Percentiles rank a stretch among this genome's conserved stretches.
These are phyloP conservation scores for Sardina pilchardus DNA, from an alignment of 2,113 vertebrate genomes.

Conservation along the genomic window DNA sequence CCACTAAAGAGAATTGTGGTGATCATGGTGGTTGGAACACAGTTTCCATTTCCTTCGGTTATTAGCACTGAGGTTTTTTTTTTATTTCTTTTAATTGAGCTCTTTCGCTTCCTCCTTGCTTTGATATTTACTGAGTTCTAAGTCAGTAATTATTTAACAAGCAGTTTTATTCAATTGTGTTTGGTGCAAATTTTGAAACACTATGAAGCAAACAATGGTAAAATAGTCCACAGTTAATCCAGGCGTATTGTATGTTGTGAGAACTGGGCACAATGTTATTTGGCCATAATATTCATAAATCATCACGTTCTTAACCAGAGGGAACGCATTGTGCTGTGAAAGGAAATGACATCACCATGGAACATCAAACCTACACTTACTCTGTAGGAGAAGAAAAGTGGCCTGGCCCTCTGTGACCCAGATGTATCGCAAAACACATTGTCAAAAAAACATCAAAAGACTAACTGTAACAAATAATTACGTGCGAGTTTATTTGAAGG, in stretches of 20 bases:
- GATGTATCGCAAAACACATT: slow-evolving; percentile 8
- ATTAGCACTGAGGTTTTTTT: neutral
- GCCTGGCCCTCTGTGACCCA: slow-evolving; percentile 1
- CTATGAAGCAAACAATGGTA: neutral
- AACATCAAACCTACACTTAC: neutral
- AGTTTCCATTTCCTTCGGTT: slow-evolving; percentile 23
- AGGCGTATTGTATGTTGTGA: neutral
- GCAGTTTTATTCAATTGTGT: neutral
- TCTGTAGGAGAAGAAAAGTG: slow-evolving; percentile 2
- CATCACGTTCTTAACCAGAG: neutral
- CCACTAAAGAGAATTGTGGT: slow-evolving; percentile 63
- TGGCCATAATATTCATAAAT: neutral
- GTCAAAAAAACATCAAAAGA: slow-evolving; percentile 17
- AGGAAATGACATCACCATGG: slow-evolving; percentile 1
- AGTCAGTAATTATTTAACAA: neutral
- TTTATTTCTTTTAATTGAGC: neutral
- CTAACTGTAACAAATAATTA: slow-evolving; percentile 13
- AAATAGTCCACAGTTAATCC: neutral
- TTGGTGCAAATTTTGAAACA: neutral
- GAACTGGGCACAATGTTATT: neutral
- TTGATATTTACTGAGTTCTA: neutral
- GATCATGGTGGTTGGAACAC: slow-evolving; percentile 46
- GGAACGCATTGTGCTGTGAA: neutral
- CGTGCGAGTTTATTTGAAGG: neutral
- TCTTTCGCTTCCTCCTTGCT: neutral